phyloP scores from a whole-genome alignment of 2,113 vertebrate species.

The Perccottus glenii region DNA sequence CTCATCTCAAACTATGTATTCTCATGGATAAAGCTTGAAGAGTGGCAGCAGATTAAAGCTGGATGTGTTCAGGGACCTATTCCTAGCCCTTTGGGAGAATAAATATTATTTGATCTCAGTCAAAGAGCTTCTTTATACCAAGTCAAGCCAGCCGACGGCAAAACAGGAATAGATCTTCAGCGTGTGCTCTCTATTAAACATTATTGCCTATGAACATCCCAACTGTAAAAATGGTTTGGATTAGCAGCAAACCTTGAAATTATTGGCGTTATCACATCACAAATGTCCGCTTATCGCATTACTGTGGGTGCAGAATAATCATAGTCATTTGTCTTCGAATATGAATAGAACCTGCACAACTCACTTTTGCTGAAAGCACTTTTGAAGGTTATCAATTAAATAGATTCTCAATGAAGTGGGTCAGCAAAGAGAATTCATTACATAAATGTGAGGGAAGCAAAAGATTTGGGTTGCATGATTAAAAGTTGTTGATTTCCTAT shows the following conservation, averaged over 20 bases:
- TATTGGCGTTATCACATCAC: neutral
- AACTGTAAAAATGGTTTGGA: constrained; percentile 27
- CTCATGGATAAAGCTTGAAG: constrained; percentile 27
- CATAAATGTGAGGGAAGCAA: neutral
- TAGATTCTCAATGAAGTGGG: neutral
- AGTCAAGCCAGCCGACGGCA: constrained; percentile 50
- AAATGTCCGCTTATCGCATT: constrained; percentile 5
- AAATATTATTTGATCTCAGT: constrained; percentile 71
- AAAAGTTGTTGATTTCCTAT: neutral
- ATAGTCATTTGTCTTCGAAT: constrained; percentile 2
- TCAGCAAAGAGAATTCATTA: neutral
- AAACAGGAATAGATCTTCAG: constrained; percentile 62
- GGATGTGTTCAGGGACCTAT: constrained; percentile 44
- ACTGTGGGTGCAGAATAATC: neutral
- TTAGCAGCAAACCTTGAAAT: constrained; percentile 8
- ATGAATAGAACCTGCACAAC: neutral
- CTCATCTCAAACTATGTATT: constrained; percentile 33
- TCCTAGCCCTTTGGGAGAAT: constrained; percentile 46
- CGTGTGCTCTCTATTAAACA: constrained; percentile 17
- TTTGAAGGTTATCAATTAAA: constrained; percentile 3
- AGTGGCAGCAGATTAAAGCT: constrained; percentile 65
- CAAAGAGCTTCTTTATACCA: constrained; percentile 51
- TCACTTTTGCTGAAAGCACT: constrained; percentile 1
- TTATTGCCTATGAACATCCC: constrained; percentile 13
- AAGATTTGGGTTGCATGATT: neutral